These are phyloP conservation scores for Endotricha flammealis DNA, from an alignment of 2,888 invertebrate genomes.

Conservation along the genomic window DNA sequence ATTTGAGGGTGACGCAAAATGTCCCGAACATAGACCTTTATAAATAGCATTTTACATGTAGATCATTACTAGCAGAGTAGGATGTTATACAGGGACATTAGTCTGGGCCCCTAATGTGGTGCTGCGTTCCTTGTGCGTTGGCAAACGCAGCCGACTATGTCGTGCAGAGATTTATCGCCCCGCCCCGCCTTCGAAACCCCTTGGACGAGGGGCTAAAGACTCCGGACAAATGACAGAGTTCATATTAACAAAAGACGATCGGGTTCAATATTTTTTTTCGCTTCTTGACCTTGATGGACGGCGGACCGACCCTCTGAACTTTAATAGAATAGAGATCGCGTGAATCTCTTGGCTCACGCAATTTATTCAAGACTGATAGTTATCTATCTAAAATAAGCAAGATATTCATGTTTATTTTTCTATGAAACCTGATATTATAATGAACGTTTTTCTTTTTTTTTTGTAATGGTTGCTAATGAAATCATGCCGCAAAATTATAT, in stretches of 20 bases:
- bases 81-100: slow-evolving; percentile 48
- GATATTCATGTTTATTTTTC: too few species aligned
- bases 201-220: slow-evolving; percentile 15
- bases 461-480: too few species aligned
- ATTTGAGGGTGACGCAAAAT: slow-evolving; percentile 13
- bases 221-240: slow-evolving; percentile 22
- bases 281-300: slow-evolving; percentile 37
- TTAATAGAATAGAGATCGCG: too few species aligned
- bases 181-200: slow-evolving; percentile 32
- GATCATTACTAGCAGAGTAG: slow-evolving; percentile 24
- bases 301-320: too few species aligned
- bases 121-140: slow-evolving; percentile 41
- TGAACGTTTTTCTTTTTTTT: too few species aligned
- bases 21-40: slow-evolving; percentile 19
- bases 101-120: slow-evolving; percentile 46
- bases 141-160: slow-evolving; percentile 49
- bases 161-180: slow-evolving; percentile 49
- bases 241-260: slow-evolving; percentile 43
- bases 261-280: slow-evolving; percentile 42
- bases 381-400: too few species aligned
- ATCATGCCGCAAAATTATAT: too few species aligned
- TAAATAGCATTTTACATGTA: slow-evolving; percentile 21
- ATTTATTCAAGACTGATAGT: too few species aligned
- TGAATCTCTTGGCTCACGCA: too few species aligned
- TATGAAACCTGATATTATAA: too few species aligned